phyloP scores from a whole-genome alignment of 2,113 vertebrate genomes.

The Leiothrix lutea region DNA sequence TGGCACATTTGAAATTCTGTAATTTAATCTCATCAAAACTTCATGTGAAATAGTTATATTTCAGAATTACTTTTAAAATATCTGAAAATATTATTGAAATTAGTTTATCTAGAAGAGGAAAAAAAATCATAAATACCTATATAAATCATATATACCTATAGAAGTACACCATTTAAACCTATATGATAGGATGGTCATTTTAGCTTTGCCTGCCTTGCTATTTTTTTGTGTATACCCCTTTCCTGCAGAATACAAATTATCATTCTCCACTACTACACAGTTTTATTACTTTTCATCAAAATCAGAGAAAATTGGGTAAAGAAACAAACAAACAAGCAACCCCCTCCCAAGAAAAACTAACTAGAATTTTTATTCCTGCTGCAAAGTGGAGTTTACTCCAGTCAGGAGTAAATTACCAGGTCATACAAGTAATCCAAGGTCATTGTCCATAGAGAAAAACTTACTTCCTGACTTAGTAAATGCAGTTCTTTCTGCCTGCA shows the following conservation, averaged over 20 bases:
- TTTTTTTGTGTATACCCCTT: neutral
- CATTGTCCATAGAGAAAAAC: neutral
- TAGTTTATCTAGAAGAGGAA: neutral
- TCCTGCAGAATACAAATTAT: neutral
- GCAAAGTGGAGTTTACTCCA: neutral
- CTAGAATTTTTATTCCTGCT: neutral
- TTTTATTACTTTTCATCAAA: neutral
- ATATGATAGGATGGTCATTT: neutral
- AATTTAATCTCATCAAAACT: neutral
- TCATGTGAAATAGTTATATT: neutral
- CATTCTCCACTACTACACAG: accelerated
- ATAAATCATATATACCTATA: neutral
- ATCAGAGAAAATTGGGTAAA: neutral
- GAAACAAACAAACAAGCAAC: accelerated
- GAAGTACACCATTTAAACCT: neutral
- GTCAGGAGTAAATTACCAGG: neutral
- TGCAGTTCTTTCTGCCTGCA: neutral
- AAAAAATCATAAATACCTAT: neutral
- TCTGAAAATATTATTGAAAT: neutral
- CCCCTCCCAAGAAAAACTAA: accelerated
- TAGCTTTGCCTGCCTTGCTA: neutral
- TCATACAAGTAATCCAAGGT: neutral
- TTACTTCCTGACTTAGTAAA: neutral
- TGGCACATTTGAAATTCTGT: neutral
- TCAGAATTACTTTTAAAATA: neutral